Percentiles rank a stretch among this genome's conserved stretches.
Conservation (phyloP, 92 coral and sea anemone genomes). For the Blastomussa wellsi region DNA sequence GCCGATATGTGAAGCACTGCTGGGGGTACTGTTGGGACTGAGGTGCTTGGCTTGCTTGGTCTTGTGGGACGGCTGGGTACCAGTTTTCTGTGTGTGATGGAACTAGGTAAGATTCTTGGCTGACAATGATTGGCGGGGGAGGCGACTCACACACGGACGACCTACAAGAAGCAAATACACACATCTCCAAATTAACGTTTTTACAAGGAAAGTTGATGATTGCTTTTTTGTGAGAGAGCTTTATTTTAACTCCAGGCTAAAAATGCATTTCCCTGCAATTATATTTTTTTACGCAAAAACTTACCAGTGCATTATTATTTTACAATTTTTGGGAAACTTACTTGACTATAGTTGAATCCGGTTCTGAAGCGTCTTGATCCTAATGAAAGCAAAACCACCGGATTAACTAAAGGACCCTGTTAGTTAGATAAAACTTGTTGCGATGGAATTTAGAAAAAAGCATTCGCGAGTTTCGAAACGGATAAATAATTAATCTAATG, state of each 20-base stretch:
- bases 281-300: no score
- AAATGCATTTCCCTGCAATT: background rate
- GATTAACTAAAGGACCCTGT: background rate
- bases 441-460: background rate
- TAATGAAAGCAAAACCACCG: background rate
- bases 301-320: no score
- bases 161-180: background rate
- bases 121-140: slow-evolving; percentile 45
- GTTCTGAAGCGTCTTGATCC: slow-evolving; percentile 44
- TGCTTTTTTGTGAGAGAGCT: background rate
- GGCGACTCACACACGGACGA: slow-evolving; percentile 25
- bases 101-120: slow-evolving; percentile 43
- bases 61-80: slow-evolving; percentile 63
- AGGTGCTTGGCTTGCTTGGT: slow-evolving; percentile 29
- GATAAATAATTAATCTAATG: no score
- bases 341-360: slow-evolving; percentile 42
- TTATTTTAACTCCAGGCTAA: background rate
- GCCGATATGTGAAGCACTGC: slow-evolving; percentile 35
- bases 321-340: no score
- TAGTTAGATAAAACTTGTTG: background rate
- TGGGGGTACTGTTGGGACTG: slow-evolving; percentile 29
- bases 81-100: slow-evolving; percentile 44
- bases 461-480: no score
- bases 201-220: background rate
- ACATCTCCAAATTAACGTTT: background rate